Evolutionary conservation across 53 echinoderm and acorn worm species (phyloP).

Genomic region (Patiria pectinifera): DNA sequence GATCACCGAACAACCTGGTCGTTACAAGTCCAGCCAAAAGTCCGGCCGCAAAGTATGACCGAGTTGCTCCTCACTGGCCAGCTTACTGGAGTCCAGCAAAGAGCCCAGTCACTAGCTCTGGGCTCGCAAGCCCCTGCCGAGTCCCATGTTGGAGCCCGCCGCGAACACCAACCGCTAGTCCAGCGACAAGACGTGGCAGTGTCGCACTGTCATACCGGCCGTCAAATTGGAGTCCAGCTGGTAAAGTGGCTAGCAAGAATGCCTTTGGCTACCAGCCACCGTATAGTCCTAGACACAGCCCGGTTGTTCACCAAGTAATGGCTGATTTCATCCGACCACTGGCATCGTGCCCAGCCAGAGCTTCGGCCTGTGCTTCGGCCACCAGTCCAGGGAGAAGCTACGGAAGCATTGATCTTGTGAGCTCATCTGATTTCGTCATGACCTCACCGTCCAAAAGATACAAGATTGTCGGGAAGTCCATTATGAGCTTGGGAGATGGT

Average conservation of each 20-base stretch:
- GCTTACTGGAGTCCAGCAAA: background rate
- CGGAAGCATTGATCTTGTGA: background rate
- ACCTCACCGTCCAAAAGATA: conserved; percentile 61
- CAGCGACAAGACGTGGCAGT: background rate
- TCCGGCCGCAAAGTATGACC: background rate
- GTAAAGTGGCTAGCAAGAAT: background rate
- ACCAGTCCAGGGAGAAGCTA: background rate
- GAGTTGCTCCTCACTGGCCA: background rate
- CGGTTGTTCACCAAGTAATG: background rate
- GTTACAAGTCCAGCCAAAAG: background rate
- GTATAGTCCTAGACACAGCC: background rate
- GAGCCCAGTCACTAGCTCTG: background rate
- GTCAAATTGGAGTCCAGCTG: background rate
- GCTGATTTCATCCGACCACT: background rate
- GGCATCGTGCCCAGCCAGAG: background rate
- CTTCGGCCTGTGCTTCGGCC: background rate
- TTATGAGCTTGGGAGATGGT: conserved; percentile 43
- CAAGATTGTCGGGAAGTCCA: conserved; percentile 66
- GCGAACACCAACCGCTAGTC: background rate
- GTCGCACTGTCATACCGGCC: background rate
- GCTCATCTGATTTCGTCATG: background rate
- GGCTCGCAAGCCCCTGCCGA: background rate
- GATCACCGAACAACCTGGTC: background rate
- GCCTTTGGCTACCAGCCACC: background rate
- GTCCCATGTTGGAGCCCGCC: background rate